phyloP scores from a whole-genome alignment of 2,797 vertebrate genomes.

The Salarias fasciatus region DNA sequence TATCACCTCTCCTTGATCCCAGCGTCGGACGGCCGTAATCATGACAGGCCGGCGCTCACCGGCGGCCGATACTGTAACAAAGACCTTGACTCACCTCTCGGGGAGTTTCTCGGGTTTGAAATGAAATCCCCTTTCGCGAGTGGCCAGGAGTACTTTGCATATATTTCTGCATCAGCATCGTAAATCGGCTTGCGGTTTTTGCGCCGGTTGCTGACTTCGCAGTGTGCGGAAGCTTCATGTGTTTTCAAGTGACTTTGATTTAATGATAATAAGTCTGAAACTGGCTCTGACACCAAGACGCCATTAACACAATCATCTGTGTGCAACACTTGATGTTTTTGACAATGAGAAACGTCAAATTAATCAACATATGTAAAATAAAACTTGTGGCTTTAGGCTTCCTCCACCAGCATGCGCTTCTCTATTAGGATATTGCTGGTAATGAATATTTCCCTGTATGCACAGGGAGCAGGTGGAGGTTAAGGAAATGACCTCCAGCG shows the following conservation, averaged over 20 bases:
- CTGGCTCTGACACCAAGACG: conserved; percentile 9
- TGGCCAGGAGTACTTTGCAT: conserved; percentile 14
- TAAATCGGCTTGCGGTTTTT: conserved; percentile 18
- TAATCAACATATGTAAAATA: too few relatives aligned
- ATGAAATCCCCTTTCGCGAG: conserved; percentile 4
- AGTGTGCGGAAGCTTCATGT: conserved; percentile 12
- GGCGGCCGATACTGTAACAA: conserved; percentile 33
- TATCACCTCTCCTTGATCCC: conserved; percentile 42
- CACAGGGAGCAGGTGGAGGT: conserved; percentile 24
- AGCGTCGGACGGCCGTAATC: conserved; percentile 20
- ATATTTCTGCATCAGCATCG: conserved; percentile 5
- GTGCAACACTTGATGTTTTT: conserved; percentile 18
- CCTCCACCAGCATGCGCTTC: background rate
- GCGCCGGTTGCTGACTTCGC: background rate
- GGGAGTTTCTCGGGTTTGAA: background rate
- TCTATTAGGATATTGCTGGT: conserved; percentile 10
- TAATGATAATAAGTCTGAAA: conserved; percentile 14
- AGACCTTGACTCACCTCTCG: conserved; percentile 34
- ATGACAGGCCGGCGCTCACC: conserved; percentile 33
- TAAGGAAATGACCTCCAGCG: conserved; percentile 37
- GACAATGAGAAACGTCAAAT: background rate
- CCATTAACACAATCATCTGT: conserved; percentile 20
- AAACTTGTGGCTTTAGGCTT: background rate
- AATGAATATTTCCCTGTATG: conserved; percentile 33
- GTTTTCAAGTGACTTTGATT: conserved; percentile 24